These are phyloP conservation scores for Cladopsammia gracilis DNA, from an alignment of 64 coral and sea anemone species.

Conservation along the genomic window DNA sequence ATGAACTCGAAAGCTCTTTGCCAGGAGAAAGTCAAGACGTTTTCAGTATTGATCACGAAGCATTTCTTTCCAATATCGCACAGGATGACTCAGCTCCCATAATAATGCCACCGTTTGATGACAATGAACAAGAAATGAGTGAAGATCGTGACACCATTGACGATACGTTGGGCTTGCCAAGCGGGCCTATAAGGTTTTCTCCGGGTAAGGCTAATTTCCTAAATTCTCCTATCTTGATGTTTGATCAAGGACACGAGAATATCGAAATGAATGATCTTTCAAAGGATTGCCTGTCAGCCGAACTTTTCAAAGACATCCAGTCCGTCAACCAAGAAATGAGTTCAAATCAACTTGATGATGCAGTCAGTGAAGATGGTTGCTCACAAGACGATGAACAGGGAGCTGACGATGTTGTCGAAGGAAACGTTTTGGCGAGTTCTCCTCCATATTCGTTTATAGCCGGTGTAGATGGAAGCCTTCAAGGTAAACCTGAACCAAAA, in stretches of 20 bases:
- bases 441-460: neutral
- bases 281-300: neutral
- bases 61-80: neutral
- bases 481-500: neutral
- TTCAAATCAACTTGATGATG: neutral
- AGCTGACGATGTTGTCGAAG: neutral
- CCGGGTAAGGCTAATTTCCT: neutral
- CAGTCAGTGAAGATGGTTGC: neutral
- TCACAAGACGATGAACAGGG: neutral
- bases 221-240: neutral
- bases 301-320: slow-evolving; percentile 10
- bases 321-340: neutral
- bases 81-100: too few relatives aligned
- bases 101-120: neutral
- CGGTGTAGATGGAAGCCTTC: neutral
- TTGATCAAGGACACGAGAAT: slow-evolving; percentile 7
- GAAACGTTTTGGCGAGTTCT: neutral
- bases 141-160: neutral
- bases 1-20: neutral
- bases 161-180: neutral
- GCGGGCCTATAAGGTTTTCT: neutral
- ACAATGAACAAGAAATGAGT: neutral
- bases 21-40: neutral
- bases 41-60: neutral
- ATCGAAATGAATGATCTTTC: slow-evolving; percentile 40